Conservation (phyloP, 2,888 invertebrate species). For the Morpho achilles region DNA sequence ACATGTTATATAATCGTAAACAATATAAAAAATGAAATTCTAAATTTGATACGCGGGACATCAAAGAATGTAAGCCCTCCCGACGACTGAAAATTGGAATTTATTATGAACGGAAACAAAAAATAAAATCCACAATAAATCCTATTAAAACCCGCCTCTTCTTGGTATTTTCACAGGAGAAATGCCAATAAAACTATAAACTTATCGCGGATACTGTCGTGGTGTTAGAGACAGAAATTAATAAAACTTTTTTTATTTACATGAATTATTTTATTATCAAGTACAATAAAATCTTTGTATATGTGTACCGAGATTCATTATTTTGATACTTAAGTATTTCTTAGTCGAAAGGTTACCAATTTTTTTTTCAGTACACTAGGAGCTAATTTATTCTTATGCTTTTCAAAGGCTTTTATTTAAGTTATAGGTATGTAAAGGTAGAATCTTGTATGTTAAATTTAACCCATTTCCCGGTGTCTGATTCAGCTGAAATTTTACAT, state of each 20-base stretch:
- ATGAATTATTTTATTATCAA: slow-evolving; percentile 61
- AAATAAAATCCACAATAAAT: slow-evolving; percentile 67
- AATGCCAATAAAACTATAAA: slow-evolving; percentile 72
- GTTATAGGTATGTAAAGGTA: no score
- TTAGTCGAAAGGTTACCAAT: no score
- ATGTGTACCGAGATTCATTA: slow-evolving; percentile 30
- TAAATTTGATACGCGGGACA: slow-evolving; percentile 28
- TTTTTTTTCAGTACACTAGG: no score
- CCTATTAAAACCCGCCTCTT: slow-evolving; percentile 50
- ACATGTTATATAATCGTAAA: slow-evolving; percentile 16
- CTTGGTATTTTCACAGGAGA: slow-evolving; percentile 53
- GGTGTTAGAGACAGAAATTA: slow-evolving; percentile 49
- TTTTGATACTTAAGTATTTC: slow-evolving; percentile 44
- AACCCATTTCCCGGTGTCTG: no score
- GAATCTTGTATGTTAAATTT: no score
- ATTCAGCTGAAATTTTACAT: no score
- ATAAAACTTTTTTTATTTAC: slow-evolving; percentile 53
- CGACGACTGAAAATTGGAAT: slow-evolving; percentile 37
- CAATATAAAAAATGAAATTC: slow-evolving; percentile 28
- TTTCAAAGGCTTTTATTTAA: no score
- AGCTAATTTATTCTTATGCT: no score
- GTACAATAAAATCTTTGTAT: slow-evolving; percentile 65
- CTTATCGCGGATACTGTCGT: slow-evolving; percentile 59
- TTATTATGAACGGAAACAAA: slow-evolving; percentile 64
- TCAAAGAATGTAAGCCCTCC: slow-evolving; percentile 30